phyloP scores from a whole-genome alignment of 2,113 vertebrate species.

The Numenius arquata region DNA sequence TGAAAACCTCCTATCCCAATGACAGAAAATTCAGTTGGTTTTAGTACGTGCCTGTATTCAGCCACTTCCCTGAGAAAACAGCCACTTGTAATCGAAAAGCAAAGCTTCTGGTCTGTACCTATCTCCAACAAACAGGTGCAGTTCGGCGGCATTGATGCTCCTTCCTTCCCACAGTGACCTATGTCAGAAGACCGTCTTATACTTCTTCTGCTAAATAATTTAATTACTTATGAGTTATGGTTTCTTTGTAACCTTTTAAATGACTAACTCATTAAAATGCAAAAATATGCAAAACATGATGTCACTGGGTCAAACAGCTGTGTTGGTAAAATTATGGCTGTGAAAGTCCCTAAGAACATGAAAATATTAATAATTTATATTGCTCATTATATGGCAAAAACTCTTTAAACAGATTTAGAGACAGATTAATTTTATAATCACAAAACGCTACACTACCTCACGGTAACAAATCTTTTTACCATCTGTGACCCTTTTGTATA shows the following conservation, averaged over 20 bases:
- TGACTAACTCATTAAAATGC: constrained; percentile 76
- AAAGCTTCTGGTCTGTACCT: background rate
- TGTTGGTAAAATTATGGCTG: constrained; percentile 75
- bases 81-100: background rate
- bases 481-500: constrained; percentile 70
- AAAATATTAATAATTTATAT: constrained; percentile 79
- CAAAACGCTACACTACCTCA: constrained; percentile 68
- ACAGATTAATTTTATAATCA: constrained; percentile 76
- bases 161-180: constrained; percentile 69
- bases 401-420: constrained; percentile 77
- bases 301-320: constrained; percentile 78
- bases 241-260: constrained; percentile 81
- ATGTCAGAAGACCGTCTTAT: constrained; percentile 65
- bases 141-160: constrained; percentile 14
- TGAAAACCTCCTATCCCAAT: background rate
- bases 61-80: constrained; percentile 18
- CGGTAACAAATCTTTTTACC: constrained; percentile 68
- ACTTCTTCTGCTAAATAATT: constrained; percentile 77
- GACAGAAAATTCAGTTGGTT: background rate
- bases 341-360: constrained; percentile 74
- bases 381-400: constrained; percentile 75
- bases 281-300: constrained; percentile 80
- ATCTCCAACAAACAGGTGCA: constrained; percentile 64
- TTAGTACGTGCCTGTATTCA: background rate
- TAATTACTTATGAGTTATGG: constrained; percentile 81